Conservation (phyloP, 2,888 invertebrate species). For the Drosophila eohydei region DNA sequence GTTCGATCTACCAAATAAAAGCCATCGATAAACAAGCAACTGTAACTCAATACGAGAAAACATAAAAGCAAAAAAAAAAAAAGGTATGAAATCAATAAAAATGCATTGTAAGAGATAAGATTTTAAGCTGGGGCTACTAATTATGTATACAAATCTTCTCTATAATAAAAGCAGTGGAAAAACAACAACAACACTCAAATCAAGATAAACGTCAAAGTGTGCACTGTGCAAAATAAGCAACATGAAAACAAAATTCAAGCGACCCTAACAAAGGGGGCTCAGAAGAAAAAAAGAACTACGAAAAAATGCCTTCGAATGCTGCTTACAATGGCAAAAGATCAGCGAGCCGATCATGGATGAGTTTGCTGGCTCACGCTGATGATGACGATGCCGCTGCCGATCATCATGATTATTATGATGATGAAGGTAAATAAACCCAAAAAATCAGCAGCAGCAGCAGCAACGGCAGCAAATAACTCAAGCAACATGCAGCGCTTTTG, state of each 20-base stretch:
- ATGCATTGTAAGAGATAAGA: slow-evolving; percentile 16
- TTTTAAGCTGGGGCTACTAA: slow-evolving; percentile 28
- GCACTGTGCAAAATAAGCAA: slow-evolving; percentile 59
- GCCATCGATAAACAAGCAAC: slow-evolving; percentile 6
- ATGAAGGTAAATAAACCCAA: slow-evolving; percentile 67
- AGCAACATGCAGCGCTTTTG: slow-evolving; percentile 65
- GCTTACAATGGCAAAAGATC: slow-evolving; percentile 63
- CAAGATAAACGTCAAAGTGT: slow-evolving; percentile 62
- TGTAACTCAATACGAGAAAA: slow-evolving; percentile 35
- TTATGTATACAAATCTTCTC: slow-evolving; percentile 32
- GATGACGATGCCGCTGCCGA: slow-evolving; percentile 21
- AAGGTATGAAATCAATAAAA: slow-evolving; percentile 56
- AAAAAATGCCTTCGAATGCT: slow-evolving; percentile 16
- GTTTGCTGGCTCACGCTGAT: slow-evolving; percentile 30
- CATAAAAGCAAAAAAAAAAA: not conserved
- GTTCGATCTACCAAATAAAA: not conserved
- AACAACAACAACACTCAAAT: slow-evolving; percentile 34
- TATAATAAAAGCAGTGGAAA: not conserved
- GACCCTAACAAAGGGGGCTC: slow-evolving; percentile 22
- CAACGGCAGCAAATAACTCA: slow-evolving; percentile 27
- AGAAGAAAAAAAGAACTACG: not conserved
- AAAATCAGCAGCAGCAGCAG: slow-evolving; percentile 39
- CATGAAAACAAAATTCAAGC: slow-evolving; percentile 22
- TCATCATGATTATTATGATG: slow-evolving; percentile 34
- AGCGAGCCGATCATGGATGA: slow-evolving; percentile 54